Percentiles rank a stretch among this genome's conserved stretches.
Evolutionary conservation across 2,797 vertebrate genomes (phyloP).

Genomic region (Pseudochirops cupreus): DNA sequence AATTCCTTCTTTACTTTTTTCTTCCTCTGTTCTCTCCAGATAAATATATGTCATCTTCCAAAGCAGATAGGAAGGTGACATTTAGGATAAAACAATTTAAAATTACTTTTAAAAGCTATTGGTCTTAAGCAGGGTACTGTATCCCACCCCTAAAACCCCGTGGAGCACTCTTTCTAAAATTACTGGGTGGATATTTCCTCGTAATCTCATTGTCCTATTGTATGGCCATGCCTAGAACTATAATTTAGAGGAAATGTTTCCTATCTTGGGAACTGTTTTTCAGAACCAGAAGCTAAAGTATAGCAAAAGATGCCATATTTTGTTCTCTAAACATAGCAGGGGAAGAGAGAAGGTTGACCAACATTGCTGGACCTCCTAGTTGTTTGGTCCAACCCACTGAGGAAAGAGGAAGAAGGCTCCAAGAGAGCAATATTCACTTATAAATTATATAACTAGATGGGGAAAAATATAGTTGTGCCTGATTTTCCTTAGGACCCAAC

Average conservation of each 20-base stretch:
- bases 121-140: background rate
- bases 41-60: constrained; percentile 42
- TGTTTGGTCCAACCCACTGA: constrained; percentile 14
- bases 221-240: constrained; percentile 75
- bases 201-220: constrained; percentile 72
- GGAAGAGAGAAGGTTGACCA: constrained; percentile 41
- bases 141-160: background rate
- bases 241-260: constrained; percentile 80
- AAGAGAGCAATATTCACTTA: background rate
- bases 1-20: constrained; percentile 47
- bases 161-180: constrained; percentile 67
- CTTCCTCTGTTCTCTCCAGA: constrained; percentile 37
- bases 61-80: constrained; percentile 23
- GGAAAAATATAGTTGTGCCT: background rate
- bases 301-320: constrained; percentile 58
- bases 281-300: constrained; percentile 65
- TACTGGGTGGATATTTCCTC: constrained; percentile 77
- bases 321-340: constrained; percentile 64
- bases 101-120: constrained; percentile 20
- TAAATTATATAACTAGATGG: background rate
- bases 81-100: constrained; percentile 56
- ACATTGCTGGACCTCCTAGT: constrained; percentile 49
- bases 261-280: constrained; percentile 68
- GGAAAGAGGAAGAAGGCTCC: background rate
- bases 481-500: constrained; percentile 12